Percentiles rank a stretch among this genome's conserved stretches.
Evolutionary conservation across 2,888 invertebrate genomes (phyloP).

Genomic region (Chromoteleia sp.): DNA sequence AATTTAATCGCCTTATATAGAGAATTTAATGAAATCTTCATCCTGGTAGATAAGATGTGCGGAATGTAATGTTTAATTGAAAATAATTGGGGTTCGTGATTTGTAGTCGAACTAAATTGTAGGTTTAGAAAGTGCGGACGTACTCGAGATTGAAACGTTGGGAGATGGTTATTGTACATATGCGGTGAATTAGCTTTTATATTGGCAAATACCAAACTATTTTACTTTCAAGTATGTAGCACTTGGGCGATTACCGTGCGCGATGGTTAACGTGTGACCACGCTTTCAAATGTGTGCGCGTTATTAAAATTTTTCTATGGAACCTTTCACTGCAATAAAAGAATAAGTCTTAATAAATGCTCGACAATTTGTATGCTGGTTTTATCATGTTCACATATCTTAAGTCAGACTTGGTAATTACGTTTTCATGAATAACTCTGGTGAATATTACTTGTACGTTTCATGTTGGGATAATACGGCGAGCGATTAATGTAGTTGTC

Average conservation of each 20-base stretch:
- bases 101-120: not conserved
- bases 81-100: not conserved
- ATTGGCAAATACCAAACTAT: constrained; percentile 2
- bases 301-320: constrained; percentile 13
- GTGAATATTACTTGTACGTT: not conserved
- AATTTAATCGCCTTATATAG: not conserved
- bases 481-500: constrained; percentile 15
- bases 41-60: not conserved
- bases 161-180: not conserved
- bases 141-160: not conserved
- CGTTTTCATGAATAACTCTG: constrained; percentile 12
- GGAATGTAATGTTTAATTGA: constrained; percentile 5
- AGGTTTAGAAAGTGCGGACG: not conserved
- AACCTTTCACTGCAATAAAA: not conserved
- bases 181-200: constrained; percentile 11
- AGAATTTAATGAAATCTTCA: not conserved
- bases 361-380: constrained; percentile 21
- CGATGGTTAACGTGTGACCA: not conserved
- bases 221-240: constrained; percentile 4
- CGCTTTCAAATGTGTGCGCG: not conserved
- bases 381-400: constrained; percentile 36
- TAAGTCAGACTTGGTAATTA: constrained; percentile 13
- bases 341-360: constrained; percentile 17
- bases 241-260: not conserved
- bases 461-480: not conserved